Base-by-base conservation (phyloP, 2,797 vertebrate species). In the Dromococcyx pavoninus region DNA sequence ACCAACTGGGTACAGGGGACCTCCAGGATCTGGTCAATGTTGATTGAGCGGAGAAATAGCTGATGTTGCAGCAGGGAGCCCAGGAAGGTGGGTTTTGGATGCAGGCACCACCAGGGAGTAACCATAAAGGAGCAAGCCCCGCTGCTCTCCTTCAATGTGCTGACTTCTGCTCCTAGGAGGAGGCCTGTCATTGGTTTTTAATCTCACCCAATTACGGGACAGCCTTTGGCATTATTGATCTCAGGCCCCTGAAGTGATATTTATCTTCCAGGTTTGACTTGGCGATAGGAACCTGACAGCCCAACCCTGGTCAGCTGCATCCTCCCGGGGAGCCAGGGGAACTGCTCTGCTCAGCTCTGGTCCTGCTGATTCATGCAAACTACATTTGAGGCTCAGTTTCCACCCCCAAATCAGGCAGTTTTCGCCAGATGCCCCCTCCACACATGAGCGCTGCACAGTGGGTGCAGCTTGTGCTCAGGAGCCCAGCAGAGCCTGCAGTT, bases 141-240 rank as follows among this genome's bases (percentile, higher is more conserved):
- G 5, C 61, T 4, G 7, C 17, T 88, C 37, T 71, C 65, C 89
- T 91, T 85, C 84, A 90, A 44, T 0, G 0, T 27, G 57, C 93
- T 84, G 94, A 91, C 71, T 96, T 39, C 67, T 91, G 93, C 78
- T 89, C 83, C 76, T 84, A 28, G 37, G 73, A 89, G 76, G 48
- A 79, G 19, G 64, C 75, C 94, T 75, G 80, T 84, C 92, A 94
- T 79, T 94, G 91, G 91, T 79, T 96, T 96, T 94, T 88, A 95
- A 96, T 97, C 93, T 97, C 2, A 3, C 72, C 39, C 2, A 39
- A 93, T 96, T 94, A 96, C 28, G 0, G 87, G 82, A 43, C 78
- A 94, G 93, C 43, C 90, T 96, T 93, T 94, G 94, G 96, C 92
- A 74, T 85, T 80, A 97, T 94, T 92, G 93, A 97, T 96, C 72